These are phyloP conservation scores for Heloderma charlesbogerti DNA, from an alignment of 2,113 vertebrate species.

Conservation along the genomic window DNA sequence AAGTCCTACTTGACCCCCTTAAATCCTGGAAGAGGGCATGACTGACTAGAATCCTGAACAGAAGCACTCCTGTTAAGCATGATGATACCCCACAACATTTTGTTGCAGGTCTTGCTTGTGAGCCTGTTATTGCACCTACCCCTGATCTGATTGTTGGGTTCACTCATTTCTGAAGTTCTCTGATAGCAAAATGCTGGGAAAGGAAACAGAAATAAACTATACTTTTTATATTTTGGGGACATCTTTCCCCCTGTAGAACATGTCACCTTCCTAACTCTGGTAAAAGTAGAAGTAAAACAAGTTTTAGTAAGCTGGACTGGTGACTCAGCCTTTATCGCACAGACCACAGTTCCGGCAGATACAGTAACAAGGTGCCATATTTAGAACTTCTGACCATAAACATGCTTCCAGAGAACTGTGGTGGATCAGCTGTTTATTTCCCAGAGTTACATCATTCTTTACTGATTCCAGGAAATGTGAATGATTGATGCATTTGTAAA, in stretches of 20 bases:
- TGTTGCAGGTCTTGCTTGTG: background rate
- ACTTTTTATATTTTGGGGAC: constrained; percentile 6
- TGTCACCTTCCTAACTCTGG: background rate
- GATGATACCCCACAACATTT: background rate
- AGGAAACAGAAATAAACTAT: background rate
- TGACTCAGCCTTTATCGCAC: constrained; percentile 73
- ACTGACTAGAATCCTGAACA: background rate
- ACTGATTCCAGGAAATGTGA: constrained; percentile 68
- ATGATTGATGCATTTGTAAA: constrained; percentile 64
- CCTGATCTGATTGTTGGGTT: background rate
- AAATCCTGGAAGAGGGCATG: background rate
- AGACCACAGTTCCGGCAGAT: constrained; percentile 53
- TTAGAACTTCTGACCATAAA: constrained; percentile 72
- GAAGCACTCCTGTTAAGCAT: background rate
- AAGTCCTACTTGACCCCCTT: background rate
- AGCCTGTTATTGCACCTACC: background rate
- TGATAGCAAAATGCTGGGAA: background rate
- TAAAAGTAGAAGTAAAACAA: constrained; percentile 52
- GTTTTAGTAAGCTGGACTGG: constrained; percentile 56
- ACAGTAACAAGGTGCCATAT: constrained; percentile 69
- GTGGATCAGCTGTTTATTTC: constrained; percentile 72
- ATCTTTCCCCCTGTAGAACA: background rate
- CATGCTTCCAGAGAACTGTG: constrained; percentile 64
- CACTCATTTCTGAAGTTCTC: background rate
- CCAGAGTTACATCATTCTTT: constrained; percentile 63